phyloP scores from a whole-genome alignment of 2,888 invertebrate species.

The Perdita meconis region DNA sequence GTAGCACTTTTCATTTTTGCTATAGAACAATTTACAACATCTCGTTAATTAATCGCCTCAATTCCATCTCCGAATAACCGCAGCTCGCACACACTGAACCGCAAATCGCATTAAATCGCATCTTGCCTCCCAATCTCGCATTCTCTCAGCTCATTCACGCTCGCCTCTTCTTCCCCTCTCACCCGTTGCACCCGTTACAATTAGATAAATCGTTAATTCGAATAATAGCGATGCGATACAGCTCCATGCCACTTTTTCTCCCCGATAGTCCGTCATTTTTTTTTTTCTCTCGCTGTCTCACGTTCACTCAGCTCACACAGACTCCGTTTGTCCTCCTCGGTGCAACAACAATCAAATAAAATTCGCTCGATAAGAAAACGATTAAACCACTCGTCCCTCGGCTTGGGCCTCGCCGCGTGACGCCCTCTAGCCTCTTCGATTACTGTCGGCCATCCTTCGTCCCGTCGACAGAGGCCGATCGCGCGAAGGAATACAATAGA shows the following conservation, averaged over 20 bases:
- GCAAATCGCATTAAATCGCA: constrained; percentile 29
- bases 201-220: constrained; percentile 64
- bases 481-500: constrained; percentile 58
- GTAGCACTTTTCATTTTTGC: constrained; percentile 77
- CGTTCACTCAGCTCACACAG: constrained; percentile 21
- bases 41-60: constrained; percentile 76
- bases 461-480: constrained; percentile 41
- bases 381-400: constrained; percentile 43
- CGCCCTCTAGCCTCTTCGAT: constrained; percentile 14
- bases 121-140: constrained; percentile 24
- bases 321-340: constrained; percentile 33
- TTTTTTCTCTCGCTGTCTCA: constrained; percentile 29
- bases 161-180: constrained; percentile 31
- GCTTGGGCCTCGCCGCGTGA: constrained; percentile 35
- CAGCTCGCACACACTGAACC: constrained; percentile 51
- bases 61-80: constrained; percentile 73
- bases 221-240: constrained; percentile 62
- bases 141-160: constrained; percentile 27
- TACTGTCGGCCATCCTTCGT: constrained; percentile 10
- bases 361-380: constrained; percentile 60
- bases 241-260: constrained; percentile 44
- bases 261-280: constrained; percentile 23
- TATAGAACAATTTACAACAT: constrained; percentile 80
- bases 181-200: constrained; percentile 61
- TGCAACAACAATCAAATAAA: constrained; percentile 67